Conservation (phyloP, 2,888 invertebrate species). For the Syritta pipiens region DNA sequence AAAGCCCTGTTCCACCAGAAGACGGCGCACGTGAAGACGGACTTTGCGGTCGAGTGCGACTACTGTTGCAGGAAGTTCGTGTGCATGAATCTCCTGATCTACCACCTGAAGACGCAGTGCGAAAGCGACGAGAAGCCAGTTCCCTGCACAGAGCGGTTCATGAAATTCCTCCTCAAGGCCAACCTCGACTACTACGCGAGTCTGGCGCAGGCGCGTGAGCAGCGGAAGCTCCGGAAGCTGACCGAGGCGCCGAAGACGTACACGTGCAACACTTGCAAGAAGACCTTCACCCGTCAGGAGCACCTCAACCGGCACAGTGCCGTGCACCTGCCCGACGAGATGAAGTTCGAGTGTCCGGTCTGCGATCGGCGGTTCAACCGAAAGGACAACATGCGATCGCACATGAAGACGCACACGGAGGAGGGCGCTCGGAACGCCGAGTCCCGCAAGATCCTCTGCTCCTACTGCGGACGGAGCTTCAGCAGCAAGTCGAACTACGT, state of each 20-base stretch:
- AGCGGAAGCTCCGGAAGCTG: slow-evolving; percentile 51
- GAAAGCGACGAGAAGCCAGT: slow-evolving; percentile 69
- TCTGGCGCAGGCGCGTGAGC: slow-evolving; percentile 66
- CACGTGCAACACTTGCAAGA: slow-evolving; percentile 58
- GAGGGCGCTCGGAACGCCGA: slow-evolving; percentile 64
- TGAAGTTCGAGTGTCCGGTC: slow-evolving; percentile 69
- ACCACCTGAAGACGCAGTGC: slow-evolving; percentile 70
- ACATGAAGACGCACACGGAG: slow-evolving; percentile 69
- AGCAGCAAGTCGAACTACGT: slow-evolving; percentile 70
- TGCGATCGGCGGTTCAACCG: slow-evolving; percentile 69
- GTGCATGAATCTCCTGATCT: slow-evolving; percentile 63
- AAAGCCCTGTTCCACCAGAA: slow-evolving; percentile 70
- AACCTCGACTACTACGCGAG: slow-evolving; percentile 67
- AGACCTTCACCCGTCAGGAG: slow-evolving; percentile 67
- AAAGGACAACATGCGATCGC: slow-evolving; percentile 70
- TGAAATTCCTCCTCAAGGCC: slow-evolving; percentile 63
- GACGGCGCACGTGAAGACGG: slow-evolving; percentile 43
- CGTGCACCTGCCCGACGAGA: slow-evolving; percentile 69
- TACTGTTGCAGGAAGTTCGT: slow-evolving; percentile 63
- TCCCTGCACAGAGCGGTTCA: slow-evolving; percentile 67
- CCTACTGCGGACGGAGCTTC: slow-evolving; percentile 70
- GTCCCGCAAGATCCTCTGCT: slow-evolving; percentile 64
- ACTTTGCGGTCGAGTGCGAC: slow-evolving; percentile 56
- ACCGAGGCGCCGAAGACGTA: slow-evolving; percentile 55
- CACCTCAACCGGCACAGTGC: slow-evolving; percentile 68